Percentiles rank a stretch among this genome's conserved stretches.
Conservation (phyloP, 2,888 invertebrate genomes). For the Bembecia ichneumoniformis region DNA sequence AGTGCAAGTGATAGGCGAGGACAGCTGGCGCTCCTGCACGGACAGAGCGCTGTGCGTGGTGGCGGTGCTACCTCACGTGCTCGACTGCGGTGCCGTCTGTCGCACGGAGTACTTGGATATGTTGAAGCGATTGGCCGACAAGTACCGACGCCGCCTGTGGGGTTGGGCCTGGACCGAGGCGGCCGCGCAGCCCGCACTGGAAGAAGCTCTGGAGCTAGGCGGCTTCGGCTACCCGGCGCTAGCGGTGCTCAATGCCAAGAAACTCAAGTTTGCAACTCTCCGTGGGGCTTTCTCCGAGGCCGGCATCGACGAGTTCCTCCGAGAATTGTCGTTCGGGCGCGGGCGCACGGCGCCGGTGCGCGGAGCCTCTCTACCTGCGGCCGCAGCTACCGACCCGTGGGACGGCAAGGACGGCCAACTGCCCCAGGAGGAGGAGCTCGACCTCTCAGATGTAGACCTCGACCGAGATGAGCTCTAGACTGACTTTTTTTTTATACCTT, state of each 20-base stretch:
- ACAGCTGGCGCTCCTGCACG: slow-evolving; percentile 83
- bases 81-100: slow-evolving; percentile 95
- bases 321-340: slow-evolving; percentile 93
- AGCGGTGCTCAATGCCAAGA: slow-evolving; percentile 96
- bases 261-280: slow-evolving; percentile 95
- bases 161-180: slow-evolving; percentile 99
- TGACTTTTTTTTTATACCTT: not conserved
- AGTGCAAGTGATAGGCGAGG: slow-evolving; percentile 76
- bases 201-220: slow-evolving; percentile 93
- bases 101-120: slow-evolving; percentile 87
- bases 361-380: slow-evolving; percentile 84
- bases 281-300: slow-evolving; percentile 94
- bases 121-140: slow-evolving; percentile 83
- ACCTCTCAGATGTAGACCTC: slow-evolving; percentile 87
- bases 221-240: slow-evolving; percentile 99
- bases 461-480: slow-evolving; percentile 79
- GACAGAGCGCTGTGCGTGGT: slow-evolving; percentile 93
- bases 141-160: slow-evolving; percentile 96
- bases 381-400: slow-evolving; percentile 82
- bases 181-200: slow-evolving; percentile 85
- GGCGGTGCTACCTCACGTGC: slow-evolving; percentile 92
- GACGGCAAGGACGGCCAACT: slow-evolving; percentile 95
- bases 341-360: slow-evolving; percentile 91
- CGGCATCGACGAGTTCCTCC: slow-evolving; percentile 96
- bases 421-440: slow-evolving; percentile 90